Base-by-base conservation (phyloP, 2,113 vertebrate species). In the Vulpes lagopus region DNA sequence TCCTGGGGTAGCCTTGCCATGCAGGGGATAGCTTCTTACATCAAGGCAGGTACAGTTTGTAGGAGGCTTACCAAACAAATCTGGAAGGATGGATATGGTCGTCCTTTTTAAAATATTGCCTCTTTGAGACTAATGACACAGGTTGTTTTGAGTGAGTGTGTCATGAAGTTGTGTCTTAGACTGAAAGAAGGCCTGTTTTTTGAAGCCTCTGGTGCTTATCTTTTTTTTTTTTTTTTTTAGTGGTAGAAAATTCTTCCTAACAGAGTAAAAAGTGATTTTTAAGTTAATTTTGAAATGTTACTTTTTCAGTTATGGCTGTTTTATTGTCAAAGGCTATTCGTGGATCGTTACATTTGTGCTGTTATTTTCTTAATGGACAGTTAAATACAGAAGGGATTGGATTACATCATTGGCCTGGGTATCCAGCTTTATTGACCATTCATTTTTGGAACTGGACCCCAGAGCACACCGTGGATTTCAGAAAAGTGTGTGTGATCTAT, bases 261-360 rank as follows among this genome's bases (percentile, higher is more conserved):
- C 16, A 16, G 16, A 49, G 8, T 91, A 62, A 88, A 79, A 92
- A 57, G 81, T 94, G 81, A 78, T 78, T 95, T 95, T 94, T 82
- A 92, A 90, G 59, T 93, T 71, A 60, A 82, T 93, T 93, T 93
- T 71, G 7, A 97, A 95, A 84, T 76, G 92, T 51, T 91, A 3
- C 62, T 19, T 65, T 85, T 93, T 79, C 49, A 11, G 38, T 76
- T 20, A 67, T 30, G 74, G 69, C 27, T 6, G 1, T 76, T 17
- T 57, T 93, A 53, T 27, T 94, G 57, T 59, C 74, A 67, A 59
- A 91, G 53, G 79, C 35, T 67, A 5, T 59, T 74, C 64, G 19
- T 35, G 73, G 35, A 62, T 74, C 20, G 4, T 87, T 79, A 5
- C n/a, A 32, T 89, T 80, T 71, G 14, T 30, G 64, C 22, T 25